Evolutionary conservation across 1,140 invertebrate genomes (phyloP).

Genomic region (Solen grandis): DNA sequence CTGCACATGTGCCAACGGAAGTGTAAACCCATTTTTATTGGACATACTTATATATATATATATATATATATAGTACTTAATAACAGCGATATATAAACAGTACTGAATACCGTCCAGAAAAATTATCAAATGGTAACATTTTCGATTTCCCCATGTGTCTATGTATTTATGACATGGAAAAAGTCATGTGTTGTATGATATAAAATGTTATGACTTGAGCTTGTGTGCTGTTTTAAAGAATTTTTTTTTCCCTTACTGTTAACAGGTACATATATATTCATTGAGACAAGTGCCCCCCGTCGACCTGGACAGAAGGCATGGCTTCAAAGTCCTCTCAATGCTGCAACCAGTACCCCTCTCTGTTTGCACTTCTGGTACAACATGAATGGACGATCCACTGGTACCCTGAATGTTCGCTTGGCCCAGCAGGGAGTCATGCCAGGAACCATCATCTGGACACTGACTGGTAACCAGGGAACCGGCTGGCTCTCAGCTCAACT

Average conservation of each 20-base stretch:
- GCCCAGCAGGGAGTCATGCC: slow-evolving; percentile 52
- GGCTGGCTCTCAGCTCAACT: slow-evolving; percentile 68
- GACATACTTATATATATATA: no score
- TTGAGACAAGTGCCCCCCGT: slow-evolving; percentile 66
- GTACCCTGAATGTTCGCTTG: slow-evolving; percentile 70
- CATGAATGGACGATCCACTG: slow-evolving; percentile 75
- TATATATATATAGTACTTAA: no score
- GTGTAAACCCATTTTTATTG: no score
- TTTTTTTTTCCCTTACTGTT: not conserved
- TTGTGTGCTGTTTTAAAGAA: no score
- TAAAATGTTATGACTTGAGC: no score
- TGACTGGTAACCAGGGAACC: slow-evolving; percentile 73
- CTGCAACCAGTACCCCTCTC: slow-evolving; percentile 46
- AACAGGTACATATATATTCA: slow-evolving; percentile 67
- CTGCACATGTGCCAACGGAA: no score
- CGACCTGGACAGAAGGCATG: slow-evolving; percentile 59
- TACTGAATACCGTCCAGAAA: no score
- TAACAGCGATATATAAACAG: no score
- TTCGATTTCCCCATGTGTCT: no score
- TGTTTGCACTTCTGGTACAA: slow-evolving; percentile 80
- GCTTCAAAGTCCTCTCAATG: slow-evolving; percentile 62
- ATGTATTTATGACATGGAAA: no score
- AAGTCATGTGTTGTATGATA: no score
- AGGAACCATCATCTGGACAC: slow-evolving; percentile 62
- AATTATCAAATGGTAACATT: no score